These are phyloP conservation scores for Rhimphoctona megacephalus DNA, from an alignment of 2,888 invertebrate species.

Conservation along the genomic window DNA sequence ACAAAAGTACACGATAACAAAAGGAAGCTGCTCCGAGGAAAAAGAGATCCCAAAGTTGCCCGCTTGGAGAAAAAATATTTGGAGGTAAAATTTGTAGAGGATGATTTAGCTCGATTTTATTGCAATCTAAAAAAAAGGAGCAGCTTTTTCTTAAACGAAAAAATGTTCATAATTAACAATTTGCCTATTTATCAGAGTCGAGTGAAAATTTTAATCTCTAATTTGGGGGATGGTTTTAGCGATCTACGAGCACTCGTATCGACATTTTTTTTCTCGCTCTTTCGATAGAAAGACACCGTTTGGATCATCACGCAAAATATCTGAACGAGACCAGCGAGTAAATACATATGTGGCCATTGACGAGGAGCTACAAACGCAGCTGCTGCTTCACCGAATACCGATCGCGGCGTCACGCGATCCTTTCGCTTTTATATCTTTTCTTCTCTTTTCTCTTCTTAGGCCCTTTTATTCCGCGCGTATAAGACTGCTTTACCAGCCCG, in stretches of 20 bases:
- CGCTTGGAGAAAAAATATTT: too few species aligned
- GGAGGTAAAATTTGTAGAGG: too few species aligned
- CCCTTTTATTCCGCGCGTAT: neutral
- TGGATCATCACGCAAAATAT: slow-evolving; percentile 21
- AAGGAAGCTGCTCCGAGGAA: neutral
- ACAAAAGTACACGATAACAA: neutral
- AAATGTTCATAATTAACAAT: too few species aligned
- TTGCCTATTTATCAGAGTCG: too few species aligned
- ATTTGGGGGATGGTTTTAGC: neutral
- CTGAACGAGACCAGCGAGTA: slow-evolving; percentile 25
- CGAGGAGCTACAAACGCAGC: slow-evolving; percentile 34
- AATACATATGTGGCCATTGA: neutral
- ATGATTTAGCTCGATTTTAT: too few species aligned
- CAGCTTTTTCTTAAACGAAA: too few species aligned
- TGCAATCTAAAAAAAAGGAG: too few species aligned
- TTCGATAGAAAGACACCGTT: slow-evolving; percentile 10
- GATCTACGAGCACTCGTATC: neutral
- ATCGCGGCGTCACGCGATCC: slow-evolving; percentile 67
- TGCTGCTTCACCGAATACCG: slow-evolving; percentile 40
- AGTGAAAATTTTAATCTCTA: too few species aligned
- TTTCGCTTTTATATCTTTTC: slow-evolving; percentile 30
- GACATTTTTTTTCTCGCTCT: neutral
- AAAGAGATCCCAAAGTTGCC: too few species aligned
- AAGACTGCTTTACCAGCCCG: neutral
- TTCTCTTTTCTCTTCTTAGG: slow-evolving; percentile 12